These are phyloP conservation scores for Linnaemya tessellans DNA, from an alignment of 2,888 invertebrate species.

Conservation along the genomic window DNA sequence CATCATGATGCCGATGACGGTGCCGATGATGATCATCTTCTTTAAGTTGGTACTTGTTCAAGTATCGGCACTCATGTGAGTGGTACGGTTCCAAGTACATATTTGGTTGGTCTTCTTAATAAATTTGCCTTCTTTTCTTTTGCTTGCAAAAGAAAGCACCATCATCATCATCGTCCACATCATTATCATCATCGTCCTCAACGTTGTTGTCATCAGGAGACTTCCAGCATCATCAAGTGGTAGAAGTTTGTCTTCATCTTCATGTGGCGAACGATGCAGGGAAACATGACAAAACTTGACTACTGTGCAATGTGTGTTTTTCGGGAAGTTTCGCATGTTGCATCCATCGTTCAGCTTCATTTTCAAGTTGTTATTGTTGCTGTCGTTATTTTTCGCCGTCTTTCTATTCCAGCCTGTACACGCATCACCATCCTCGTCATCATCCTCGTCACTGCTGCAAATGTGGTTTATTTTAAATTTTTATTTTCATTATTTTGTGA, in stretches of 20 bases:
- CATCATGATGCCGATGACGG: slow-evolving; percentile 8
- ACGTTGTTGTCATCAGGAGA: slow-evolving; percentile 41
- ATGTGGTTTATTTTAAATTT: slow-evolving; percentile 27
- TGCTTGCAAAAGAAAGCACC: slow-evolving; percentile 63
- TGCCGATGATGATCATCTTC: slow-evolving; percentile 25
- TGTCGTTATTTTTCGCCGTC: slow-evolving; percentile 20
- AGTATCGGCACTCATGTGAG: slow-evolving; percentile 18
- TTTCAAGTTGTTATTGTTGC: slow-evolving; percentile 45
- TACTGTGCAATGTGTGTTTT: slow-evolving; percentile 70
- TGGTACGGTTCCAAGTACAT: slow-evolving; percentile 14
- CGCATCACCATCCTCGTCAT: slow-evolving; percentile 57
- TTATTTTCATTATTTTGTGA: slow-evolving; percentile 35
- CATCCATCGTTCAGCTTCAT: slow-evolving; percentile 56
- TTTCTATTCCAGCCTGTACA: slow-evolving; percentile 44
- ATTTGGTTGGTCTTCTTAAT: slow-evolving; percentile 47
- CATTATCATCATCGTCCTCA: slow-evolving; percentile 16
- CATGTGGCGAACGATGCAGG: slow-evolving; percentile 67
- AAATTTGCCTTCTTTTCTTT: slow-evolving; percentile 30
- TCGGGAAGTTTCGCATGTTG: slow-evolving; percentile 68
- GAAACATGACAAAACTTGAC: slow-evolving; percentile 71
- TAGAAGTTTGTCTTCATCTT: slow-evolving; percentile 70
- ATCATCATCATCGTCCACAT: slow-evolving; percentile 48
- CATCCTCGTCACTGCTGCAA: slow-evolving; percentile 29
- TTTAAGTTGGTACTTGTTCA: slow-evolving; percentile 14
- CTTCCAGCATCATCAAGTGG: slow-evolving; percentile 63